Base-by-base conservation (phyloP, 2,113 vertebrate genomes). In the Sander lucioperca region DNA sequence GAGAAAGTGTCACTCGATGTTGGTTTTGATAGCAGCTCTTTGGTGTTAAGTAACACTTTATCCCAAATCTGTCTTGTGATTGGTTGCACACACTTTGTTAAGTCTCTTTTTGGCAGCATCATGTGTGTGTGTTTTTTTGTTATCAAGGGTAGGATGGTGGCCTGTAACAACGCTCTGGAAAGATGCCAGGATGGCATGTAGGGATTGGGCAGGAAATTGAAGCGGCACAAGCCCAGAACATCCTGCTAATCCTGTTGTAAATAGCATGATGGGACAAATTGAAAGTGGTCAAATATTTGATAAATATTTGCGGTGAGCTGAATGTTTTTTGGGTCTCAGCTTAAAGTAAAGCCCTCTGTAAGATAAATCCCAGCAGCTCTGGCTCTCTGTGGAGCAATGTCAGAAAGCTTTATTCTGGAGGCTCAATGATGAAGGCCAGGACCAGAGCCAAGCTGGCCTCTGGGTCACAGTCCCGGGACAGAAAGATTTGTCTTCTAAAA, bases 211-310 rank as follows among this genome's bases (percentile, higher is more conserved):
- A 62, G 76, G 50, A 80, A 80, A 80, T 30, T 80, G 53, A 74
- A 76, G 66, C 72, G 27, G 21, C 66, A 18, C 50, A 16, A 62
- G 66, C 83, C 54, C 77, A 76, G 79, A 84, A 92, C 65, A 89
- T 87, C 84, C 72, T 2, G 4, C 47, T 92, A 87, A 91, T 91
- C 88, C 74, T 1, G 63, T 70, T 88, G 79, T 84, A 86, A 74
- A 83, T 83, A 69, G 83, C 83, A 79, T 51, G 59, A 84, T 64
- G 74, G 79, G 58, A 80, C 82, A 74, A 86, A 88, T 79, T 74
- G 79, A 89, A 86, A 74, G 51, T 67, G 58, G 39, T 72, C 67
- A 81, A 87, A 85, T 82, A 86, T 89, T 84, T 88, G 74, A 19
- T 75, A 86, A 90, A 89, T 86, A 79, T 88, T 90, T 84, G 59